phyloP scores from a whole-genome alignment of 1,140 invertebrate species.

The Calosoma granatense region DNA sequence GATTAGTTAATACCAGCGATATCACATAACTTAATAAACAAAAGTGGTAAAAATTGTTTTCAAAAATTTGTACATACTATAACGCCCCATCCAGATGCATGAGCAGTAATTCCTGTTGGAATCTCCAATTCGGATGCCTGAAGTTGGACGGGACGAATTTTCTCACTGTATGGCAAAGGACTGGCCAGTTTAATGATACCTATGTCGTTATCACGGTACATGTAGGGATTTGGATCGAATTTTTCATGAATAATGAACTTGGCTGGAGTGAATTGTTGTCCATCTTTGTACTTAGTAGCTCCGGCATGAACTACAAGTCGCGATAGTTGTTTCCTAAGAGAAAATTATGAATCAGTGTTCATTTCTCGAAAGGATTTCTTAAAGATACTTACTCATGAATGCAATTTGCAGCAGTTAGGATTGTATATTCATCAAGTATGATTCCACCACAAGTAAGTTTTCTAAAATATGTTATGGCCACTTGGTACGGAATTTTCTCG shows the following conservation, averaged over 20 bases:
- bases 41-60: too few species aligned
- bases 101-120: conserved; percentile 18
- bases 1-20: too few species aligned
- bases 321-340: neutral
- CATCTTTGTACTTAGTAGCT: neutral
- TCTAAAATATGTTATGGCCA: conserved; percentile 36
- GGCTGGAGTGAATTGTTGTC: too few species aligned
- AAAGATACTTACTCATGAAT: conserved; percentile 10
- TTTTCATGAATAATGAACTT: too few species aligned
- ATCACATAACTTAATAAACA: too few species aligned
- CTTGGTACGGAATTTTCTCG: conserved; percentile 41
- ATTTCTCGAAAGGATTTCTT: too few species aligned
- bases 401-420: conserved; percentile 45
- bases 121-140: neutral
- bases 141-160: neutral
- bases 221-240: too few species aligned
- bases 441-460: conserved; percentile 39
- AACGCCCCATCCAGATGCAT: conserved; percentile 16
- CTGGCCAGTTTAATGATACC: neutral
- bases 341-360: too few species aligned
- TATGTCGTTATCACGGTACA: neutral
- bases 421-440: conserved; percentile 33
- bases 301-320: neutral
- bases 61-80: too few species aligned
- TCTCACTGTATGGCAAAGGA: neutral